Conservation (phyloP, 2,888 invertebrate species). For the Drosophila ezoana region DNA sequence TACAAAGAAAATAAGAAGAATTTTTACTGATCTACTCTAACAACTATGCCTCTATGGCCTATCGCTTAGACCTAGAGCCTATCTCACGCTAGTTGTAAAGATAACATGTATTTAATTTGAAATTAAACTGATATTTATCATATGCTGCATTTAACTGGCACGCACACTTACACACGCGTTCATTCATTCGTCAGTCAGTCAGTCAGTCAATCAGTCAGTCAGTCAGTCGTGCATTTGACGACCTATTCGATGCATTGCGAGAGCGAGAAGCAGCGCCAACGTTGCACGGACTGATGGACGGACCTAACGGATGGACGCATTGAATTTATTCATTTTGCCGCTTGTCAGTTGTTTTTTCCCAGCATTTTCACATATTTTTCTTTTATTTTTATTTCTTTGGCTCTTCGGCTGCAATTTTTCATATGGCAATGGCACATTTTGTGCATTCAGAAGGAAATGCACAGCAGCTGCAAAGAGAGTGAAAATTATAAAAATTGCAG, state of each 20-base stretch:
- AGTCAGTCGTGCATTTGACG: constrained; percentile 54
- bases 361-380: constrained; percentile 23
- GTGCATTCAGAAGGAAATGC: constrained; percentile 73
- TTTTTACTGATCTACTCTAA: too few relatives aligned
- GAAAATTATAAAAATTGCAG: constrained; percentile 60
- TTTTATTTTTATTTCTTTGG: constrained; percentile 40
- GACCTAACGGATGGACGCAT: constrained; percentile 41
- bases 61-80: too few relatives aligned
- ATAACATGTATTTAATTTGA: constrained; percentile 6
- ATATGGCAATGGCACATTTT: constrained; percentile 45
- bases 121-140: constrained; percentile 54
- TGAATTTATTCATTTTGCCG: constrained; percentile 45
- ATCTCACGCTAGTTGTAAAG: neutral
- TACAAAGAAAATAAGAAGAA: too few relatives aligned
- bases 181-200: constrained; percentile 20
- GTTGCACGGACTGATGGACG: constrained; percentile 25
- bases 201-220: constrained; percentile 29
- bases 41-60: too few relatives aligned
- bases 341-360: constrained; percentile 17
- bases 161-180: neutral
- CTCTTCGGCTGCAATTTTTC: constrained; percentile 52
- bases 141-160: constrained; percentile 40
- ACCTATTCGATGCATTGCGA: constrained; percentile 44
- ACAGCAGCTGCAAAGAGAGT: constrained; percentile 58
- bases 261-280: constrained; percentile 5